These are phyloP conservation scores for Notechis scutatus DNA, from an alignment of 2,113 vertebrate genomes.

Conservation along the genomic window DNA sequence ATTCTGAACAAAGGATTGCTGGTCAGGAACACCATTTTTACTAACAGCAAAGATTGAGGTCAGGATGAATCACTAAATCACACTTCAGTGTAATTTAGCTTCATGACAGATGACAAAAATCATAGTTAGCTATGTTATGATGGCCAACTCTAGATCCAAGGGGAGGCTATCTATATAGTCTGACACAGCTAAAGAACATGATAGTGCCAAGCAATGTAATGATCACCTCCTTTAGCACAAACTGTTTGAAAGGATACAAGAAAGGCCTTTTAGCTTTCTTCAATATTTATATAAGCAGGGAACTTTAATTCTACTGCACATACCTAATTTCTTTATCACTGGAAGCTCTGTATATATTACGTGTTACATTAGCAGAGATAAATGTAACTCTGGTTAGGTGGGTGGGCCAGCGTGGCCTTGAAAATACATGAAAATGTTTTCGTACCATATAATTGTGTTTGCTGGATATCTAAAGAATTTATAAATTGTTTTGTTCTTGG, in stretches of 20 bases:
- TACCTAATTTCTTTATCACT: conserved; percentile 11
- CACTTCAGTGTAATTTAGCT: not conserved
- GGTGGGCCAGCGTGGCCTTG: not conserved
- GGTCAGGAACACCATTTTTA: not conserved
- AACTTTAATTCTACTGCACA: too few relatives aligned
- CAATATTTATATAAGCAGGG: not conserved
- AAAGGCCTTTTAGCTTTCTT: not conserved
- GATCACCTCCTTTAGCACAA: not conserved
- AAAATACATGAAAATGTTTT: not conserved
- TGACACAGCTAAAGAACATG: not conserved
- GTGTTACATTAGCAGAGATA: not conserved
- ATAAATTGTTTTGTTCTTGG: not conserved
- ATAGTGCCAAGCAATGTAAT: not conserved
- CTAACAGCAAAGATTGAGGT: not conserved
- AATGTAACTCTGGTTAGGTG: not conserved
- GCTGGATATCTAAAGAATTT: conserved; percentile 36
- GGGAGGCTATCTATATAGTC: not conserved
- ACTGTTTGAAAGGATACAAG: not conserved
- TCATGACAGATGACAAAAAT: not conserved
- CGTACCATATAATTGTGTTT: not conserved
- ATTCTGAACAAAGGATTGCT: not conserved
- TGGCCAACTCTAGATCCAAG: not conserved
- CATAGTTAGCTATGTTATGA: not conserved
- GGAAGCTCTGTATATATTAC: not conserved
- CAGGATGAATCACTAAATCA: not conserved